Evolutionary conservation across 2,113 vertebrate species (phyloP).

Genomic region (Galemys pyrenaicus): DNA sequence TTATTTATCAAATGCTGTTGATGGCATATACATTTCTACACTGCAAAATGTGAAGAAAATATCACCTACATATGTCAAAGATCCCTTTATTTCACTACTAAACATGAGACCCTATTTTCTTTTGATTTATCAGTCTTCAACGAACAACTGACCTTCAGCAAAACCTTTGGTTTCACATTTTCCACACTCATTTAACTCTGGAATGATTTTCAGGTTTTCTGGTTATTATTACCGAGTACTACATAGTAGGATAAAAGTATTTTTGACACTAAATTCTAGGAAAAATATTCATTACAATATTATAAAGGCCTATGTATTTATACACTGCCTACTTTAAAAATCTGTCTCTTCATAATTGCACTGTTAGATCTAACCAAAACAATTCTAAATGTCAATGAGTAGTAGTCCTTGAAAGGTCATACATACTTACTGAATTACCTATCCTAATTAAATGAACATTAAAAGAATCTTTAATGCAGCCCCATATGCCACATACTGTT

Average conservation of each 20-base stretch:
- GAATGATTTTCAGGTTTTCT: background rate
- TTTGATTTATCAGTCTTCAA: background rate
- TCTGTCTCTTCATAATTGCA: background rate
- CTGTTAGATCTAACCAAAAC: background rate
- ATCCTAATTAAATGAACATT: slow-evolving; percentile 35
- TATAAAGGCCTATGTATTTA: background rate
- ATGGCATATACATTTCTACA: background rate
- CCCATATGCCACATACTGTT: background rate
- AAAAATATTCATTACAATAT: background rate
- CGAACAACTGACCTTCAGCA: slow-evolving; percentile 37
- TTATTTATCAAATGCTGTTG: slow-evolving; percentile 6
- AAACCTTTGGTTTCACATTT: background rate
- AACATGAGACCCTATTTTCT: background rate
- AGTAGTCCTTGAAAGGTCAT: background rate
- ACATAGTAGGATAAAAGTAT: background rate
- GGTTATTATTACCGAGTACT: slow-evolving; percentile 25
- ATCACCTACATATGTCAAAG: background rate
- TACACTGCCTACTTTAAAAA: slow-evolving; percentile 23
- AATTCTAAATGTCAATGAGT: slow-evolving; percentile 29
- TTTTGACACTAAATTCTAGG: slow-evolving; percentile 20
- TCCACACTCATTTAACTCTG: background rate
- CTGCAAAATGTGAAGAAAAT: background rate
- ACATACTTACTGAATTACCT: background rate
- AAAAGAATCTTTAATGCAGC: background rate
- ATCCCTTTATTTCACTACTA: slow-evolving; percentile 15